Conservation (phyloP, 2,113 vertebrate genomes). For the Cololabis saira region DNA sequence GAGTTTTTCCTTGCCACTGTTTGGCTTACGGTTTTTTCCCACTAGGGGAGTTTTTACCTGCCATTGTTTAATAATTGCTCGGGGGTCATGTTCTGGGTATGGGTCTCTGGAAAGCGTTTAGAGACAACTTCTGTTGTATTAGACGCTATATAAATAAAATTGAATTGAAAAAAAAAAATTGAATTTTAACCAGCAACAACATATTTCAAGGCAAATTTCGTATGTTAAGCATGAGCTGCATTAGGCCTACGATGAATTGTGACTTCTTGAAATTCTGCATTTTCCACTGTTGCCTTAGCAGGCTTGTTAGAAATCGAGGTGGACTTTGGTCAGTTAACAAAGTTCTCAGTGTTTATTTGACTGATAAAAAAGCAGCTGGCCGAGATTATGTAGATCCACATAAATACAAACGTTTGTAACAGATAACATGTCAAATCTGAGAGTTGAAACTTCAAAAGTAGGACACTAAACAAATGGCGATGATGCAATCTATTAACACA, state of each 20-base stretch:
- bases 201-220: background rate
- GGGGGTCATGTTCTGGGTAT: too few species aligned
- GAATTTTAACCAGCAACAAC: background rate
- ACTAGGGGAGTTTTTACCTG: too few species aligned
- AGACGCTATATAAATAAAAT: too few species aligned
- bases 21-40: too few species aligned
- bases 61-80: too few species aligned
- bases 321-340: conserved; percentile 52
- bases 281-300: conserved; percentile 7
- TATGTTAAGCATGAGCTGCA: background rate
- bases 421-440: background rate
- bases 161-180: too few species aligned
- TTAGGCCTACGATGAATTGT: too few species aligned
- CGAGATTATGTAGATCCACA: conserved; percentile 6
- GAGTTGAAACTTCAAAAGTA: background rate
- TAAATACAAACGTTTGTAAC: background rate
- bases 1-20: too few species aligned
- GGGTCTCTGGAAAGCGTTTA: too few species aligned
- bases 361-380: conserved; percentile 32
- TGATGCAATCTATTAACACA: background rate
- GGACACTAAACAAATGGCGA: background rate
- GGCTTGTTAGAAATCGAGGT: conserved; percentile 24
- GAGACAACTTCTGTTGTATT: too few species aligned
- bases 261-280: background rate
- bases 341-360: conserved; percentile 36